Evolutionary conservation across 2,797 vertebrate species (phyloP).

Genomic region (Gymnothorax reevesii): DNA sequence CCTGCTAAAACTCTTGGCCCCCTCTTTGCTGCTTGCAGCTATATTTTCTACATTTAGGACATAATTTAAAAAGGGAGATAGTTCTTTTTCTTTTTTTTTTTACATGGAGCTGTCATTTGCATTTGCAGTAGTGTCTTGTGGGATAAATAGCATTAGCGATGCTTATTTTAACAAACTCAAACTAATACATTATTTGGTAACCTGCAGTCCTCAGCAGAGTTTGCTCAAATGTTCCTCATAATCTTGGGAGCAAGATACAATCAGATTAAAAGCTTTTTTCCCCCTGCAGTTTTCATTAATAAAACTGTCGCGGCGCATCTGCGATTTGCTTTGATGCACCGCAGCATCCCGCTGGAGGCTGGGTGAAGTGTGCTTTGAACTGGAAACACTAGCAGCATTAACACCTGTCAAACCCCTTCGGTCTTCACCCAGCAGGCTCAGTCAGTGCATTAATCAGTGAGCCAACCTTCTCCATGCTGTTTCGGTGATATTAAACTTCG

Average conservation of each 20-base stretch:
- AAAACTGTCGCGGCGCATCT: constrained; percentile 30
- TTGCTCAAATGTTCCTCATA: constrained; percentile 22
- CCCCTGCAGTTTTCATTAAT: constrained; percentile 21
- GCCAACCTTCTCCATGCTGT: not conserved
- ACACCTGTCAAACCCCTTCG: constrained; percentile 22
- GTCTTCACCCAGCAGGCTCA: not conserved
- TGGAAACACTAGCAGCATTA: constrained; percentile 20
- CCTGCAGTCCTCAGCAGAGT: constrained; percentile 2
- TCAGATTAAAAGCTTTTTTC: constrained; percentile 20
- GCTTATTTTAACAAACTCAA: not conserved
- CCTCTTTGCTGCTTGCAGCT: too few relatives aligned
- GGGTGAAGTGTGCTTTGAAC: constrained; percentile 15
- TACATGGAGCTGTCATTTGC: too few relatives aligned
- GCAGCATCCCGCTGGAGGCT: not conserved
- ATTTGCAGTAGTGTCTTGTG: not conserved
- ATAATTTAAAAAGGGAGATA: too few relatives aligned
- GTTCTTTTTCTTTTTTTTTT: too few relatives aligned
- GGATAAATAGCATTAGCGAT: constrained; percentile 14
- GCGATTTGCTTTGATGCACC: constrained; percentile 26
- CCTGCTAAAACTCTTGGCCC: too few relatives aligned
- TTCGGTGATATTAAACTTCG: not conserved
- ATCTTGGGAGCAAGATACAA: constrained; percentile 14
- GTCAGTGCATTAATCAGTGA: not conserved
- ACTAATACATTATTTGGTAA: constrained; percentile 7
- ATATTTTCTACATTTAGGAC: too few relatives aligned